Evolutionary conservation across 2,113 vertebrate species (phyloP).

Genomic region (Brachypodius melanocephalos): DNA sequence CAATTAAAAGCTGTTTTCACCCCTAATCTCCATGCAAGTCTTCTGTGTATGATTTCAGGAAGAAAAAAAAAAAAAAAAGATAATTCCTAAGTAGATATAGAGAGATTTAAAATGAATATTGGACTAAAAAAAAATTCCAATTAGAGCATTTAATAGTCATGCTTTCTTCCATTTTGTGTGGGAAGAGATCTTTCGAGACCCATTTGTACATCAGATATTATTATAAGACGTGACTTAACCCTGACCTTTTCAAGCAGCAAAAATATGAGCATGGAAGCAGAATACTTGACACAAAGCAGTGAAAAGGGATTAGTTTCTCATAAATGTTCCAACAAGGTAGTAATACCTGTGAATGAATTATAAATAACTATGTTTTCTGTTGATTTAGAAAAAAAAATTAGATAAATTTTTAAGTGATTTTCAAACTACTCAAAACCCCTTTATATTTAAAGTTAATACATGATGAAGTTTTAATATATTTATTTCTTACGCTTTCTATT

Average conservation of each 20-base stretch:
- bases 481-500: background rate
- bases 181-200: background rate
- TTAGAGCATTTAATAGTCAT: background rate
- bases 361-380: background rate
- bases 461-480: background rate
- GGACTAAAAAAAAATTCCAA: background rate
- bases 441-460: background rate
- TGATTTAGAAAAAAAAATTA: background rate
- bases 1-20: background rate
- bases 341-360: background rate
- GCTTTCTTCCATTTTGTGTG: background rate
- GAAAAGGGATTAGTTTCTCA: background rate
- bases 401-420: background rate
- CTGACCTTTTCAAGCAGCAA: background rate
- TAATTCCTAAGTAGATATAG: background rate
- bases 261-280: background rate
- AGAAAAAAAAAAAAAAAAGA: background rate
- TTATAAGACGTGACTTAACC: background rate
- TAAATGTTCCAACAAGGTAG: background rate
- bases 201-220: background rate
- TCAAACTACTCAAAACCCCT: background rate
- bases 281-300: background rate
- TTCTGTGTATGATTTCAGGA: background rate
- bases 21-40: background rate
- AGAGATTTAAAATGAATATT: background rate